A percentile compares a stretch with the other conserved stretches of the same genome.
phyloP scores from a whole-genome alignment of 2,113 vertebrate species.

The Pterophyllum scalare region DNA sequence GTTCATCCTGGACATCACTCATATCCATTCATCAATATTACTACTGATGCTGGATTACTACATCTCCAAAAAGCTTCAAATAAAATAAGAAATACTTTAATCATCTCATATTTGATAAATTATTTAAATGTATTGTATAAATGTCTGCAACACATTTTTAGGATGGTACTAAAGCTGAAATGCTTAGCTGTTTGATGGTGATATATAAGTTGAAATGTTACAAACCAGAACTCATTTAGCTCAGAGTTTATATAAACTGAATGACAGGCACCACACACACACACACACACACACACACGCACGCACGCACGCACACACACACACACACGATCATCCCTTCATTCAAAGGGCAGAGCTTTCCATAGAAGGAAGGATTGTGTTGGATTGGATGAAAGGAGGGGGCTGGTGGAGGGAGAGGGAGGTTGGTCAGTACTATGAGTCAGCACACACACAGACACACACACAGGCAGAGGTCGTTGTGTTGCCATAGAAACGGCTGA shows the following conservation, averaged over 20 bases:
- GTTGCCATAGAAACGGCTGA: constrained; percentile 77
- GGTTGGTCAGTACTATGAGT: constrained; percentile 65
- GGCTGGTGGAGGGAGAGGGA: not conserved
- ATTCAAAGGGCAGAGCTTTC: constrained; percentile 52
- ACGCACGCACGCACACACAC: not conserved
- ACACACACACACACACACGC: not conserved
- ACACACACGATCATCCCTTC: not conserved
- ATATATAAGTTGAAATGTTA: not conserved
- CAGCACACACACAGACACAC: constrained; percentile 64
- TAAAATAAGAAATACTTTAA: not conserved
- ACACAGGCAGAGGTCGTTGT: constrained; percentile 50
- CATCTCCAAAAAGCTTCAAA: not conserved
- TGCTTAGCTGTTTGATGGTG: not conserved
- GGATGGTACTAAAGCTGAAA: not conserved
- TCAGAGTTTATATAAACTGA: constrained; percentile 42
- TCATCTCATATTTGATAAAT: not conserved
- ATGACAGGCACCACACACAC: not conserved
- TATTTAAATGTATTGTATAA: not conserved
- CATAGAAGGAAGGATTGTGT: constrained; percentile 62
- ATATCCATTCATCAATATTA: not conserved
- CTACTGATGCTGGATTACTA: not conserved
- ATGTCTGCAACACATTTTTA: not conserved
- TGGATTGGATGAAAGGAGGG: constrained; percentile 7
- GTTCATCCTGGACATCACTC: not conserved
- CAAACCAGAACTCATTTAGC: not conserved